Percentiles rank a stretch among this genome's conserved stretches.
These are phyloP conservation scores for Formica exsecta DNA, from an alignment of 1,140 invertebrate species.

Conservation along the genomic window DNA sequence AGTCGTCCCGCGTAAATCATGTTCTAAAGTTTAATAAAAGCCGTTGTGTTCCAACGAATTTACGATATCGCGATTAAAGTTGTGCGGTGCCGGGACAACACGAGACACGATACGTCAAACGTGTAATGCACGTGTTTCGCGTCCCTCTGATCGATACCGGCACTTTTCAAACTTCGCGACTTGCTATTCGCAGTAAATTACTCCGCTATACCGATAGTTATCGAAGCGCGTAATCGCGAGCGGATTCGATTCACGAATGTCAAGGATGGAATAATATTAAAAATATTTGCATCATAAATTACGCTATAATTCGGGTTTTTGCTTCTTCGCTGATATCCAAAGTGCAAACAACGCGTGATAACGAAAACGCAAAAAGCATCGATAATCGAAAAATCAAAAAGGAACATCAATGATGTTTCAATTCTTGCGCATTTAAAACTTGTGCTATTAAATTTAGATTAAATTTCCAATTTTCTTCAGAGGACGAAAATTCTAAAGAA, in stretches of 20 bases:
- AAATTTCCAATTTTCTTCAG: not conserved
- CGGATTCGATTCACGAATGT: conserved; percentile 53
- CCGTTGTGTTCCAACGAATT: conserved; percentile 47
- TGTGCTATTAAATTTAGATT: conserved; percentile 15
- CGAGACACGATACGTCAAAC: conserved; percentile 28
- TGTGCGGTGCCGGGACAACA: conserved; percentile 8
- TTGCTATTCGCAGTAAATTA: conserved; percentile 43
- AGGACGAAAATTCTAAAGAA: not conserved
- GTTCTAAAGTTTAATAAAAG: conserved; percentile 60
- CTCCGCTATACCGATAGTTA: conserved; percentile 47
- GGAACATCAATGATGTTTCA: not conserved
- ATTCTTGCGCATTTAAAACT: not conserved
- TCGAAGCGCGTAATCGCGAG: conserved; percentile 40
- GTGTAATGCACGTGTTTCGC: conserved; percentile 38
- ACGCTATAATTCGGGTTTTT: conserved; percentile 26
- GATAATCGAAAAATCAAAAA: not conserved
- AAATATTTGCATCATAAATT: conserved; percentile 53
- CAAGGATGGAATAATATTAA: conserved; percentile 62
- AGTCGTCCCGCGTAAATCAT: conserved; percentile 45
- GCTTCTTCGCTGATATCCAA: not conserved
- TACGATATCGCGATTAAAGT: conserved; percentile 58
- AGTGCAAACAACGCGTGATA: not conserved
- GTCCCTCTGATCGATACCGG: conserved; percentile 46
- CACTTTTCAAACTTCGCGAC: conserved; percentile 53
- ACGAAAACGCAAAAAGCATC: not conserved